Evolutionary conservation across 2,888 invertebrate species (phyloP).

Genomic region (Epirrita christyi): DNA sequence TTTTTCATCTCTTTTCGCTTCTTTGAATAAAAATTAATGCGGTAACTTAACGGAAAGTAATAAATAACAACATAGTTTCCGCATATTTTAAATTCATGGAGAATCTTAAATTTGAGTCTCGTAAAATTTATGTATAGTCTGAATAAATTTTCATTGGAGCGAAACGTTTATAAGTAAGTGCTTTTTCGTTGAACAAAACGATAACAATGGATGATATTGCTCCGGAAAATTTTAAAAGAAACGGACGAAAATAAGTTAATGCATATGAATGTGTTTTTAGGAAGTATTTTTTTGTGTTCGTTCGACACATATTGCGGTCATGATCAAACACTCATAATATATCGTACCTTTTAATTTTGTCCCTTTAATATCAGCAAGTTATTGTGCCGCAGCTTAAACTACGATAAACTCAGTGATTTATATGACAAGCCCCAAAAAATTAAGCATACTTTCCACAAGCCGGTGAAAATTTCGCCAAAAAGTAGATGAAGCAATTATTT

Average conservation of each 20-base stretch:
- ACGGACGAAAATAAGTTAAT: not conserved
- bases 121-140: conserved; percentile 45
- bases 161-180: conserved; percentile 25
- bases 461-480: conserved; percentile 51
- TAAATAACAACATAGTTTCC: conserved; percentile 64
- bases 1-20: conserved; percentile 53
- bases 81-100: conserved; percentile 51
- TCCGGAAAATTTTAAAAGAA: not conserved
- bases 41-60: conserved; percentile 54
- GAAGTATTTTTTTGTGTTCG: not conserved
- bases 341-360: conserved; percentile 7
- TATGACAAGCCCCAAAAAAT: conserved; percentile 24
- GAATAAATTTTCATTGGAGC: conserved; percentile 50
- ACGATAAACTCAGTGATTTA: conserved; percentile 19
- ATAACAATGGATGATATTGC: conserved; percentile 12
- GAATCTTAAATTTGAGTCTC: conserved; percentile 51
- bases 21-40: conserved; percentile 61
- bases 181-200: conserved; percentile 19
- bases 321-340: not conserved
- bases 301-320: not conserved
- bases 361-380: conserved; percentile 13
- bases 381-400: conserved; percentile 9
- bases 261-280: not conserved
- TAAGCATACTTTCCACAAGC: conserved; percentile 26
- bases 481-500: conserved; percentile 78